These are phyloP conservation scores for Pimephales promelas DNA, from an alignment of 2,113 vertebrate genomes.

Conservation along the genomic window DNA sequence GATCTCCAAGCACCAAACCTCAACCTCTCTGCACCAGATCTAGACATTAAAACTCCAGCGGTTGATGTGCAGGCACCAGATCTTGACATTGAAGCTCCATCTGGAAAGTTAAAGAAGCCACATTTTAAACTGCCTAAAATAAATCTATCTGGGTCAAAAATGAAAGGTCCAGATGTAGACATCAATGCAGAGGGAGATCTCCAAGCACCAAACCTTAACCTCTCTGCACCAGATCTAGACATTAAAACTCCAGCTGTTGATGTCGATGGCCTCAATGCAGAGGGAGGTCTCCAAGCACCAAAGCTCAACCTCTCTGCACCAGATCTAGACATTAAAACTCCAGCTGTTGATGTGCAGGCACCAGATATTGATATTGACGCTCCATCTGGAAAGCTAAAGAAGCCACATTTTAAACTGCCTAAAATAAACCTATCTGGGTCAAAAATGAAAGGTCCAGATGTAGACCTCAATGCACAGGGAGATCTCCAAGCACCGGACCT, in stretches of 20 bases:
- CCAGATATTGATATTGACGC: slow-evolving; percentile 56
- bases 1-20: slow-evolving; percentile 25
- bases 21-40: slow-evolving; percentile 47
- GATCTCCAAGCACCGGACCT: slow-evolving; percentile 26
- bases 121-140: slow-evolving; percentile 54
- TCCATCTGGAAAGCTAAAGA: slow-evolving; percentile 54
- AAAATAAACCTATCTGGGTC: slow-evolving; percentile 21
- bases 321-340: slow-evolving; percentile 47
- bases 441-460: slow-evolving; percentile 49
- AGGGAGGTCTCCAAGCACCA: slow-evolving; percentile 23
- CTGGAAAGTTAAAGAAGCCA: slow-evolving; percentile 57
- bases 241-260: slow-evolving; percentile 59
- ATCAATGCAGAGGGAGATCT: slow-evolving; percentile 39
- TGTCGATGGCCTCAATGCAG: slow-evolving; percentile 49
- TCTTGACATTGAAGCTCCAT: slow-evolving; percentile 45
- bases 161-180: slow-evolving; percentile 50
- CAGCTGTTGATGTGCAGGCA: slow-evolving; percentile 55
- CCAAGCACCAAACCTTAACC: slow-evolving; percentile 21
- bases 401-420: slow-evolving; percentile 56
- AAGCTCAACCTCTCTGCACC: slow-evolving; percentile 6
- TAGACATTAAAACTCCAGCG: slow-evolving; percentile 32
- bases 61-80: slow-evolving; percentile 58
- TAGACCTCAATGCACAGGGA: slow-evolving; percentile 43
- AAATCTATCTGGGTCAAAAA: slow-evolving; percentile 22
- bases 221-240: slow-evolving; percentile 7